phyloP scores from a whole-genome alignment of 1,140 invertebrate genomes.

The Battus philenor region DNA sequence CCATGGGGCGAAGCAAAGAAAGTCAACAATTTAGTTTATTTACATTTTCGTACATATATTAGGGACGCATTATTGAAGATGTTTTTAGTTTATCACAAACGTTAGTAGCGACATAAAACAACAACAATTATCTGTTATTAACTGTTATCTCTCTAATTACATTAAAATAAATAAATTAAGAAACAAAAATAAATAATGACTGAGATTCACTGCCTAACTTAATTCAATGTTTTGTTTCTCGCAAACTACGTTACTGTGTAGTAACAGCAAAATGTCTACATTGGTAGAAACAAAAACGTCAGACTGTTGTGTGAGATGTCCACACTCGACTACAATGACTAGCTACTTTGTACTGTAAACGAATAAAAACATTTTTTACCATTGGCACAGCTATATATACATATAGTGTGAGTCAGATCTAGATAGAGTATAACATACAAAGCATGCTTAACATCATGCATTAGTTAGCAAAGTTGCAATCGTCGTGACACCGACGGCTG shows the following conservation, averaged over 20 bases:
- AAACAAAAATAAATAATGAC: constrained; percentile 12
- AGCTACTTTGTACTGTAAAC: constrained; percentile 65
- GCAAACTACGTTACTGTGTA: constrained; percentile 7
- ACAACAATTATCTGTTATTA: neutral
- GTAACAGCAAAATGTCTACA: constrained; percentile 9
- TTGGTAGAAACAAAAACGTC: constrained; percentile 5
- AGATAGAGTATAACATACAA: constrained; percentile 28
- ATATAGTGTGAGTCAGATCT: constrained; percentile 21
- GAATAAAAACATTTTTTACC: constrained; percentile 21
- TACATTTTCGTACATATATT: constrained; percentile 3
- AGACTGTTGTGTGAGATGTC: constrained; percentile 10
- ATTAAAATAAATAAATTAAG: too few species aligned
- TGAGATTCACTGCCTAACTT: constrained; percentile 5
- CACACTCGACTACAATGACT: constrained; percentile 48
- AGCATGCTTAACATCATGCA: constrained; percentile 64
- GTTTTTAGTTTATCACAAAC: neutral
- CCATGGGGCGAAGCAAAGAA: constrained; percentile 18
- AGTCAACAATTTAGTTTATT: constrained; percentile 10
- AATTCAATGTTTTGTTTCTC: constrained; percentile 1
- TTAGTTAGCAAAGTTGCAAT: constrained; percentile 30
- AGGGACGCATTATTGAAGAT: neutral
- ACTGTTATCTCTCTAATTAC: too few species aligned
- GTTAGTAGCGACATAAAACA: constrained; percentile 4
- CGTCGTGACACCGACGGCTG: neutral
- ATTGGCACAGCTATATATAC: constrained; percentile 12